A percentile compares a stretch with the other conserved stretches of the same genome.
Evolutionary conservation across 2,113 vertebrate genomes (phyloP).

Genomic region (Catharus minimus): DNA sequence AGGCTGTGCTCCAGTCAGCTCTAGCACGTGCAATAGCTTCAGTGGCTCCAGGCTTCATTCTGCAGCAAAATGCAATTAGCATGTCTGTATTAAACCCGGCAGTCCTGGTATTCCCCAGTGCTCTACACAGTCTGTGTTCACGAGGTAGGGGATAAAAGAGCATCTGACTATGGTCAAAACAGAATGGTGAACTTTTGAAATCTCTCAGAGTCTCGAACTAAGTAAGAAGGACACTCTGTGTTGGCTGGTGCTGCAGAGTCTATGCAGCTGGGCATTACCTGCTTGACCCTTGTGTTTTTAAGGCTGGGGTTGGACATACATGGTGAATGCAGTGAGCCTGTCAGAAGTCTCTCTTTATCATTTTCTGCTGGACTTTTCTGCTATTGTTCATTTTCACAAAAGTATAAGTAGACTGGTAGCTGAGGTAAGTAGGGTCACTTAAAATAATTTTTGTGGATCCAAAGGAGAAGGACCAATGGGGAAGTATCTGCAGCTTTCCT

Average conservation of each 20-base stretch:
- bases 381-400: neutral
- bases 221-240: fast-evolving
- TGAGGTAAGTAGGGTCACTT: neutral
- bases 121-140: neutral
- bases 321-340: neutral
- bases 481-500: neutral
- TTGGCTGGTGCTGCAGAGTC: neutral
- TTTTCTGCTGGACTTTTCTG: neutral
- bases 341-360: neutral
- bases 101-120: fast-evolving
- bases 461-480: neutral
- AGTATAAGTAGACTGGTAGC: neutral
- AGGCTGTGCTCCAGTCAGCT: neutral
- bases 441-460: neutral
- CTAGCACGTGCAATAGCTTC: fast-evolving
- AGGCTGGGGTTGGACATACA: neutral
- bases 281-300: neutral
- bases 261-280: neutral
- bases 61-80: neutral
- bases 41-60: neutral
- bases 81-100: fast-evolving
- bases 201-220: fast-evolving
- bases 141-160: neutral
- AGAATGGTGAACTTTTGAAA: neutral
- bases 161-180: fast-evolving